phyloP scores from a whole-genome alignment of 2,888 invertebrate species.

The Lochmaea capreae region DNA sequence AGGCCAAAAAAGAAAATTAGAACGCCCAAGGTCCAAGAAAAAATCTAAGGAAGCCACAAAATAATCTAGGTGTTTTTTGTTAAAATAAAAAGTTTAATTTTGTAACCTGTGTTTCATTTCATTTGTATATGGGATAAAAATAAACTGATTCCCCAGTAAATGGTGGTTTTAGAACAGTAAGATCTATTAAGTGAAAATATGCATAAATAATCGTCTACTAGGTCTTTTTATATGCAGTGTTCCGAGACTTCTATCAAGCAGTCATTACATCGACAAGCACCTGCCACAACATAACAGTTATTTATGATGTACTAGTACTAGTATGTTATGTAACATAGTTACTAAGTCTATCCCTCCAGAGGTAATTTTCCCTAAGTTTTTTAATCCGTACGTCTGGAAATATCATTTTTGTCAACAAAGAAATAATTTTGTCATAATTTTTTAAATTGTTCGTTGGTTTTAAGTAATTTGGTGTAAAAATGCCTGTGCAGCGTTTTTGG shows the following conservation, averaged over 20 bases:
- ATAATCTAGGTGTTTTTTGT: not conserved
- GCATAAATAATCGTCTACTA: not conserved
- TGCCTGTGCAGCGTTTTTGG: no score
- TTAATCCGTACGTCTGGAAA: no score
- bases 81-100: conserved; percentile 5
- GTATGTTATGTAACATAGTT: not conserved
- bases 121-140: no score
- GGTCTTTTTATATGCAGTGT: not conserved
- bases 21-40: not conserved
- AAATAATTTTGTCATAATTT: no score
- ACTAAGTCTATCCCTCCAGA: not conserved
- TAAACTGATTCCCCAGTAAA: no score
- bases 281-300: not conserved
- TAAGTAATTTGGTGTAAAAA: no score
- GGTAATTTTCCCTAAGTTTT: not conserved
- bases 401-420: no score
- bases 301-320: not conserved
- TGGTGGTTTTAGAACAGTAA: not conserved
- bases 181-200: not conserved
- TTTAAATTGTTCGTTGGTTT: no score
- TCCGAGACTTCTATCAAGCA: not conserved
- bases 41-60: not conserved
- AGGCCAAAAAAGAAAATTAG: not conserved
- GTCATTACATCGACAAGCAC: not conserved
- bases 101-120: not conserved